Conservation (phyloP, 2,888 invertebrate genomes). For the Drosophila mulleri region DNA sequence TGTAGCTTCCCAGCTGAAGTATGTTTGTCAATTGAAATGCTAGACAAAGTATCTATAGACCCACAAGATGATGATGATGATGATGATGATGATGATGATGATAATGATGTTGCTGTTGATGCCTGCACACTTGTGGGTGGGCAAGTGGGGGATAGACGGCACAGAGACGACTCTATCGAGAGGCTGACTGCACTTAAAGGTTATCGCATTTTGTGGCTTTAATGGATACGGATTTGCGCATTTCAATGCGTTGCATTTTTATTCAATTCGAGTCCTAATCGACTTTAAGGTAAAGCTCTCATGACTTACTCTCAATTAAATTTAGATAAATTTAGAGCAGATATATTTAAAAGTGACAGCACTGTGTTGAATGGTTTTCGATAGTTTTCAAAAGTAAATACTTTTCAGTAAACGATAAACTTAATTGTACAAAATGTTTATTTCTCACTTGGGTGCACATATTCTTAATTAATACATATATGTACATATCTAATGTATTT, state of each 20-base stretch:
- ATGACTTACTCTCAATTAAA: too few relatives aligned
- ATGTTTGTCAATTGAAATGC: constrained; percentile 81
- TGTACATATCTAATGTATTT: too few relatives aligned
- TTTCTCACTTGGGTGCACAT: too few relatives aligned
- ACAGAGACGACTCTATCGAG: constrained; percentile 17
- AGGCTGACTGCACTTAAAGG: constrained; percentile 19
- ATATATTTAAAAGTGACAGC: too few relatives aligned
- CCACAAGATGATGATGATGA: constrained; percentile 26
- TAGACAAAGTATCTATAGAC: constrained; percentile 77
- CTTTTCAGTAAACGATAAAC: too few relatives aligned
- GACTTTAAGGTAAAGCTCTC: not conserved
- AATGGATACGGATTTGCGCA: constrained; percentile 35
- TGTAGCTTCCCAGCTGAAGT: constrained; percentile 65
- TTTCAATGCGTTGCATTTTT: constrained; percentile 16
- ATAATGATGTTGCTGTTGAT: constrained; percentile 37
- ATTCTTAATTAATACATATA: too few relatives aligned
- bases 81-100: constrained; percentile 17
- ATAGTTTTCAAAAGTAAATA: too few relatives aligned
- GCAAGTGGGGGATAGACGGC: constrained; percentile 17
- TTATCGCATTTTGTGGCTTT: constrained; percentile 39
- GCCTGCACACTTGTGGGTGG: constrained; percentile 44
- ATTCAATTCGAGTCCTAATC: not conserved
- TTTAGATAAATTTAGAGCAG: too few relatives aligned
- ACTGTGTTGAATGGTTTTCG: too few relatives aligned
- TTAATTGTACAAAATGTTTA: too few relatives aligned